A percentile compares a stretch with the other conserved stretches of the same genome.
Evolutionary conservation across 2,888 invertebrate species (phyloP).

Genomic region (Ctena decussata): DNA sequence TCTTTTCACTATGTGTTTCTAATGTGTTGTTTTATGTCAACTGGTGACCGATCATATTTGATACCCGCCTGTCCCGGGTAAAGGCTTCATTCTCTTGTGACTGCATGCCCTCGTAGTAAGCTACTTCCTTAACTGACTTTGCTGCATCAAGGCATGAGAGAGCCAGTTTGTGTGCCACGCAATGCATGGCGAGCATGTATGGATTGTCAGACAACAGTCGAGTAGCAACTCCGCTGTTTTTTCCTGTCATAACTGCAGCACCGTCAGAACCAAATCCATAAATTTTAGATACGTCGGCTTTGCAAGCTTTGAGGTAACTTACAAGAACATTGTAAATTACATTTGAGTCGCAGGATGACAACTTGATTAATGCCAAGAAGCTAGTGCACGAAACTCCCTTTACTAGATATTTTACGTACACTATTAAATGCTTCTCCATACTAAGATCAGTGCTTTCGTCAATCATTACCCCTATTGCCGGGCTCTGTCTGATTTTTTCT

Average conservation of each 20-base stretch:
- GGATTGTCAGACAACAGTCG: slow-evolving; percentile 27
- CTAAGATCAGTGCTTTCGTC: slow-evolving; percentile 43
- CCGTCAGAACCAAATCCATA: slow-evolving; percentile 46
- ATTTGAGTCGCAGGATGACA: slow-evolving; percentile 31
- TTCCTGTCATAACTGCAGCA: slow-evolving; percentile 44
- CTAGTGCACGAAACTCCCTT: slow-evolving; percentile 24
- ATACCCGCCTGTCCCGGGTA: no score
- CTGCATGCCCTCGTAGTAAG: no score
- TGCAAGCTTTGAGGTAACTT: slow-evolving; percentile 33
- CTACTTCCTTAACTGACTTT: no score
- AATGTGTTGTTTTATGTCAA: no score
- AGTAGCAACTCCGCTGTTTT: slow-evolving; percentile 22
- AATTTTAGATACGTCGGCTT: slow-evolving; percentile 31
- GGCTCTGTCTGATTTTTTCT: slow-evolving; percentile 31
- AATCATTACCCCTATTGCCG: slow-evolving; percentile 31
- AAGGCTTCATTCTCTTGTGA: no score
- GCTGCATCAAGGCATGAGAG: no score
- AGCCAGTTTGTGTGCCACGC: slow-evolving; percentile 40
- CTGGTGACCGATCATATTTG: no score
- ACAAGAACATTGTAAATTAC: slow-evolving; percentile 25
- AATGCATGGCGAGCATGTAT: slow-evolving; percentile 43
- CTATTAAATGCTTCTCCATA: slow-evolving; percentile 41
- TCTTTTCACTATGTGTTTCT: no score
- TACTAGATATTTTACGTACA: slow-evolving; percentile 30
- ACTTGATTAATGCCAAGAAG: slow-evolving; percentile 29